A percentile compares a stretch with the other conserved stretches of the same genome.
Evolutionary conservation across 2,113 vertebrate species (phyloP).

Genomic region (Gavia stellata): DNA sequence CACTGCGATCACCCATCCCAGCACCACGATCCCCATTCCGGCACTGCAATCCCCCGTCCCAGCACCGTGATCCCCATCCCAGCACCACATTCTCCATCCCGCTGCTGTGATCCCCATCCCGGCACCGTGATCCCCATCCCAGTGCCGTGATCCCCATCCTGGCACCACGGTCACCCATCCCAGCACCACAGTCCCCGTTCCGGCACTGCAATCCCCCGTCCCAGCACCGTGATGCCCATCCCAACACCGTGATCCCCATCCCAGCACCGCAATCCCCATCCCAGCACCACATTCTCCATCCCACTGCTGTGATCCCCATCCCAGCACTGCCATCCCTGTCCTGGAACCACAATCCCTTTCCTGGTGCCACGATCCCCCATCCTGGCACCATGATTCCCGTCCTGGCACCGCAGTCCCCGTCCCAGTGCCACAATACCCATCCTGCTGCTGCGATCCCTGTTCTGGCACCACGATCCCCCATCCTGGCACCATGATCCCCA

Average conservation of each 20-base stretch:
- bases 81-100: neutral
- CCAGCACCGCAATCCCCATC: neutral
- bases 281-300: neutral
- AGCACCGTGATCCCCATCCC: neutral
- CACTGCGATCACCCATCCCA: no score
- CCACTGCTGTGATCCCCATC: no score
- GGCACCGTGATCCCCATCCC: neutral
- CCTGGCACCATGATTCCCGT: fast-evolving
- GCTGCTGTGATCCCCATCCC: neutral
- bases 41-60: fast-evolving
- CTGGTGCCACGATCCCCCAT: fast-evolving
- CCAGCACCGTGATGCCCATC: neutral
- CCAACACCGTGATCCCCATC: fast-evolving
- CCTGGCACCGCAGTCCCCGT: fast-evolving
- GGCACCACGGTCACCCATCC: fast-evolving
- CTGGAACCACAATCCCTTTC: fast-evolving
- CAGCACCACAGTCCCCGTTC: fast-evolving
- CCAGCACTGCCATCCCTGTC: fast-evolving
- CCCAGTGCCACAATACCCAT: fast-evolving
- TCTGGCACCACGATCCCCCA: no score
- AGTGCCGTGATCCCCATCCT: fast-evolving
- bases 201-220: fast-evolving
- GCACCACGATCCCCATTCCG: fast-evolving
- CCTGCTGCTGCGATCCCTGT: fast-evolving
- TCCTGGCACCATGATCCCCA: no score